Evolutionary conservation across 2,797 vertebrate genomes (phyloP).

Genomic region (Holocentrus rufus): DNA sequence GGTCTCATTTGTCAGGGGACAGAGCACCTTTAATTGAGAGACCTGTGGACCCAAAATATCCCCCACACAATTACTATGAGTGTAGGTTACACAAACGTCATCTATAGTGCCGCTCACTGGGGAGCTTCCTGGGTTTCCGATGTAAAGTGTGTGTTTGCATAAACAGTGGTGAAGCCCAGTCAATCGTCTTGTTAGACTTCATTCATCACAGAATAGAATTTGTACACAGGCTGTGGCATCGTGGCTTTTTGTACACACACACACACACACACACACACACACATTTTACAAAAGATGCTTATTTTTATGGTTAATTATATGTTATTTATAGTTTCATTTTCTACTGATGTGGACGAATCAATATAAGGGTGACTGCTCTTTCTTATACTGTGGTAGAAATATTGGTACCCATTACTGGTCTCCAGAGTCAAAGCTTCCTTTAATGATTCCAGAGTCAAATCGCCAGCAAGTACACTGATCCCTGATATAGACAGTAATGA

Average conservation of each 20-base stretch:
- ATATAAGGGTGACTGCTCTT: conserved; percentile 3
- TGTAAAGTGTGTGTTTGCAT: not conserved
- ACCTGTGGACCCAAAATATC: conserved; percentile 68
- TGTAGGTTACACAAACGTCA: conserved; percentile 47
- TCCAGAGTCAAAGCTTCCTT: not conserved
- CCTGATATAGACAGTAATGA: conserved; percentile 22
- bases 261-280: no score
- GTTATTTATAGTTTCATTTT: conserved; percentile 15
- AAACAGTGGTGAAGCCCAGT: not conserved
- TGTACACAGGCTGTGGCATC: not conserved
- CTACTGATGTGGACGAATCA: conserved; percentile 20
- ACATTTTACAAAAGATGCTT: not conserved
- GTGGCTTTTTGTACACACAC: not conserved
- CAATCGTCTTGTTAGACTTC: not conserved
- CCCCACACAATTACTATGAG: conserved; percentile 49
- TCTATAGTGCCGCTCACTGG: conserved; percentile 5
- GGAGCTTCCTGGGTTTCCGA: conserved; percentile 1
- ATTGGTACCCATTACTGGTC: conserved; percentile 1
- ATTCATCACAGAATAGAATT: not conserved
- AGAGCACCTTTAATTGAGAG: conserved; percentile 67
- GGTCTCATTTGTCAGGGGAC: conserved; percentile 69
- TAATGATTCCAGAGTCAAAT: not conserved
- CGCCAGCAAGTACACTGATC: conserved; percentile 41
- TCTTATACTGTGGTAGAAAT: conserved; percentile 30
- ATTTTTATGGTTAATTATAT: not conserved